These are phyloP conservation scores for Callyntrura sp. DNA, from an alignment of 2,888 invertebrate genomes.

Conservation along the genomic window DNA sequence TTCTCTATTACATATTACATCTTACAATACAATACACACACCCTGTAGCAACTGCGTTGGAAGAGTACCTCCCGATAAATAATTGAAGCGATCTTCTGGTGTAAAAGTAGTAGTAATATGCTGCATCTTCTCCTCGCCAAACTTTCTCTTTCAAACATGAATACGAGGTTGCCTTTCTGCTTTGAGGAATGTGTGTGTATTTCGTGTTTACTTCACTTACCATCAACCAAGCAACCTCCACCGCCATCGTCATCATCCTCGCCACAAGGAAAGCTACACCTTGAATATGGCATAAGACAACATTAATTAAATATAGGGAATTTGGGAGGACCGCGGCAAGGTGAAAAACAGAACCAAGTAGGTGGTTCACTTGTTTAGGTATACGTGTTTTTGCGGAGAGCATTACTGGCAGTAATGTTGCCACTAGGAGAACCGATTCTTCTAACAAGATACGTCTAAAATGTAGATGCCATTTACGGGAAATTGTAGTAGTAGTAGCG, in stretches of 20 bases:
- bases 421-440: neutral
- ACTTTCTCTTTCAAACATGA: neutral
- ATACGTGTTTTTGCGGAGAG: neutral
- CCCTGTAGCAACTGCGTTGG: neutral
- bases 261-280: slow-evolving; percentile 18
- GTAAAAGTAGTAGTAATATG: slow-evolving; percentile 15
- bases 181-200: neutral
- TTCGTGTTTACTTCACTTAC: slow-evolving; percentile 32
- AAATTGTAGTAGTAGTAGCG: too few species aligned
- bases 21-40: too few species aligned
- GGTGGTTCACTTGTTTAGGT: neutral
- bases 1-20: neutral
- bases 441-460: neutral
- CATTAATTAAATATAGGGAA: slow-evolving; percentile 53
- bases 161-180: too few species aligned
- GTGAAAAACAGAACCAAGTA: neutral
- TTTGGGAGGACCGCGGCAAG: neutral
- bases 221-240: slow-evolving; percentile 1
- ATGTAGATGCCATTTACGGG: too few species aligned
- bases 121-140: neutral
- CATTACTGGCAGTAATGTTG: neutral
- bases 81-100: slow-evolving; percentile 42
- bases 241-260: neutral
- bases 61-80: slow-evolving; percentile 37
- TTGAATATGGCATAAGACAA: slow-evolving; percentile 29